Evolutionary conservation across 2,113 vertebrate genomes (phyloP), one percentile per base, ranked within the genome.

Genomic region (Edolisoma coerulescens): DNA sequence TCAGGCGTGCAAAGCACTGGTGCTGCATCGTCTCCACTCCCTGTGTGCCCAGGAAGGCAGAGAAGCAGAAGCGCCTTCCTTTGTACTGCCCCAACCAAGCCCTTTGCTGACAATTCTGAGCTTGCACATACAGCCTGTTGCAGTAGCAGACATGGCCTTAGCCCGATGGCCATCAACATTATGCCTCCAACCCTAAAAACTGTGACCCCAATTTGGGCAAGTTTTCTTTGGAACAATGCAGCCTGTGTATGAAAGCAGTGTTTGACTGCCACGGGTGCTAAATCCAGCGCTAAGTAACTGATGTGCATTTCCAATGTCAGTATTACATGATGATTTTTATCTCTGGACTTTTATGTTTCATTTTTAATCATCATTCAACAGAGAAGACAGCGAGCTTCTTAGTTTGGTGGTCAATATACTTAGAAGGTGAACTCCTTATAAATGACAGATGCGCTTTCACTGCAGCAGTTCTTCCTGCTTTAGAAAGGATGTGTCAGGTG

Each of bases 321-420:
- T 27, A 35, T 50, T 65, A 37, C 56, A 28, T 11, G 32, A 5
- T 10, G 37, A 30, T 37, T 92, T 86, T 91, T 75, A 50, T 86
- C 83, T 84, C 60, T 56, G 52, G 23, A 80, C 73, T 83, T 96
- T 80, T 75, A 59, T 37, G 37, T 54, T 92, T 85, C n/a, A 71
- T 86, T 97, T 96, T 89, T 92, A 86, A 92, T 94, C 57, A 49
- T 57, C 69, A 81, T 64, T 95, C 77, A 96, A 17, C 26, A 53
- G 53, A 81, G 57, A 95, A 80, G n/a, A 39, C 50, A 85, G 56
- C 6, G 10, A 94, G 74, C 33, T 87, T 4, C 75, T 83, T 49
- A 76, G 79, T 47, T 69, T 60, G 32, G 44, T 84, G 69, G 82
- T 71, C 80, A 93, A 65, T 69, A 79, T 1, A 86, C 92, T 93